Percentiles rank a stretch among this genome's conserved stretches.
These are phyloP conservation scores for Bovichtus diacanthus DNA, from an alignment of 2,797 vertebrate species.

Conservation along the genomic window DNA sequence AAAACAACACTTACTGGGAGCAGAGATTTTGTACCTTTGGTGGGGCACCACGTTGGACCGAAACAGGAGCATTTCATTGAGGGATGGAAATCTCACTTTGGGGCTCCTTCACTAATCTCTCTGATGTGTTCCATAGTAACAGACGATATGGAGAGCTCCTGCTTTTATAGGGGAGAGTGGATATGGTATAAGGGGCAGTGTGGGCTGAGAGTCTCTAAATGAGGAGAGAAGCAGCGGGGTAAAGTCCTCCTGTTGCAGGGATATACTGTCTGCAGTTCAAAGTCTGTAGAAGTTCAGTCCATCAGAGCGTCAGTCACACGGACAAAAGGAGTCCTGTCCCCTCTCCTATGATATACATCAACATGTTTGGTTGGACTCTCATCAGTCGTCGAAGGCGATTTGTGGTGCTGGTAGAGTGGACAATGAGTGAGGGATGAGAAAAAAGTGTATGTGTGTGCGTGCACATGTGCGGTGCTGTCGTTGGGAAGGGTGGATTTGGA, in stretches of 20 bases:
- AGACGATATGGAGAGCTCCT: slow-evolving; percentile 53
- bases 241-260: slow-evolving; percentile 47
- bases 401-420: slow-evolving; percentile 80
- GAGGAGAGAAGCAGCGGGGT: slow-evolving; percentile 48
- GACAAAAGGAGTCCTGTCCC: slow-evolving; percentile 48
- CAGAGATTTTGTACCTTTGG: slow-evolving; percentile 31
- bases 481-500: slow-evolving; percentile 43
- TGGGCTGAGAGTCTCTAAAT: slow-evolving; percentile 66
- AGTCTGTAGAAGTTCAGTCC: slow-evolving; percentile 51
- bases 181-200: slow-evolving; percentile 63
- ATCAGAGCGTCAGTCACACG: slow-evolving; percentile 37
- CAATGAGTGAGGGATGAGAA: slow-evolving; percentile 50
- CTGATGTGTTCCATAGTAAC: slow-evolving; percentile 30
- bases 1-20: slow-evolving; percentile 56
- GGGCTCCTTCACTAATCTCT: slow-evolving; percentile 33
- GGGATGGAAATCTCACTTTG: slow-evolving; percentile 19
- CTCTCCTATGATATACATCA: slow-evolving; percentile 69
- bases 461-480: slow-evolving; percentile 37
- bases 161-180: slow-evolving; percentile 36
- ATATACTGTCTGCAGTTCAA: slow-evolving; percentile 53
- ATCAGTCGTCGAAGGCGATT: slow-evolving; percentile 73
- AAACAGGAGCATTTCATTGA: slow-evolving; percentile 24
- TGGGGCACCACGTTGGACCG: slow-evolving; percentile 10
- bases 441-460: slow-evolving; percentile 37
- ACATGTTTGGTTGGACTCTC: slow-evolving; percentile 59